Evolutionary conservation across 1,140 invertebrate species (phyloP).

Genomic region (Bactericera cockerelli): DNA sequence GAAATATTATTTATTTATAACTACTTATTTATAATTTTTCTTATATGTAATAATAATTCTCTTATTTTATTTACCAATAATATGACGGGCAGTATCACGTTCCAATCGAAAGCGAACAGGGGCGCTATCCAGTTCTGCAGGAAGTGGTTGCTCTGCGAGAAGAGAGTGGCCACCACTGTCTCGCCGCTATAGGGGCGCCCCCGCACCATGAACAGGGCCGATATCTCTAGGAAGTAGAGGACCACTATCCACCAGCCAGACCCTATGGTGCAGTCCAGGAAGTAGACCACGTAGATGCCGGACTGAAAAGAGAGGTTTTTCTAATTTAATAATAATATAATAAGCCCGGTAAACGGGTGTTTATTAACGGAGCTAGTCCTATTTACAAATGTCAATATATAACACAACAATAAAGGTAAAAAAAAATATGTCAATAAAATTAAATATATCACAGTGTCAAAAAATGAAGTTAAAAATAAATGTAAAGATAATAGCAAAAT

Average conservation of each 20-base stretch:
- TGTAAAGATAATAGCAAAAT: too few relatives aligned
- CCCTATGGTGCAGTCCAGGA: constrained; percentile 64
- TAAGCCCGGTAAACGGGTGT: too few relatives aligned
- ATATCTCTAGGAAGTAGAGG: constrained; percentile 56
- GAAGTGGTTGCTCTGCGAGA: constrained; percentile 35
- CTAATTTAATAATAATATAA: not conserved
- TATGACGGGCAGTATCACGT: constrained; percentile 60
- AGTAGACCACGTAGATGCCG: constrained; percentile 70
- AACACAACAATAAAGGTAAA: too few relatives aligned
- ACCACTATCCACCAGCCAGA: constrained; percentile 74
- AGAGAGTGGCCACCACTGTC: constrained; percentile 46
- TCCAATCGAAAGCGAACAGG: constrained; percentile 73
- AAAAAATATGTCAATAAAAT: too few relatives aligned
- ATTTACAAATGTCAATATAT: too few relatives aligned
- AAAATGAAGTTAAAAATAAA: too few relatives aligned
- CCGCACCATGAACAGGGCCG: constrained; percentile 63
- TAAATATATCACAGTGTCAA: too few relatives aligned
- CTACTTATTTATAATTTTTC: too few relatives aligned
- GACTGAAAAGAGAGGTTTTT: constrained; percentile 40
- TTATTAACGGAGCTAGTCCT: too few relatives aligned
- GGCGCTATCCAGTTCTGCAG: constrained; percentile 43
- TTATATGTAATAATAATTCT: too few relatives aligned
- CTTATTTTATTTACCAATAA: constrained; percentile 52
- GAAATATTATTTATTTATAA: too few relatives aligned
- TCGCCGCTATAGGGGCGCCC: constrained; percentile 72